Conservation (phyloP, 53 echinoderm and acorn worm species). For the Actinopyga echinites region DNA sequence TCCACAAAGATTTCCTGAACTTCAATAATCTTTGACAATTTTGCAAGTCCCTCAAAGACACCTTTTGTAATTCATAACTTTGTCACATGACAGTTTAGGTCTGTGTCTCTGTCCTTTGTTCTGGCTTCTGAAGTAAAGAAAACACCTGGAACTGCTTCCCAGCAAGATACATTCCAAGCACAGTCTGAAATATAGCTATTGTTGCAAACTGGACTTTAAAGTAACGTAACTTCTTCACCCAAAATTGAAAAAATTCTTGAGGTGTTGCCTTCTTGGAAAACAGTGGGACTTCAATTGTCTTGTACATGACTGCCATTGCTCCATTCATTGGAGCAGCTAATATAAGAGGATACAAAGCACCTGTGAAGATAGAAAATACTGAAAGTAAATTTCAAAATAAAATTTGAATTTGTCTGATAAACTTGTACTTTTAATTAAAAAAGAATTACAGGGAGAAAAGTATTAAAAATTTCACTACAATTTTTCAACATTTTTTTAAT, state of each 20-base stretch:
- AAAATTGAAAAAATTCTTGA: slow-evolving; percentile 60
- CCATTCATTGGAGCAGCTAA: slow-evolving; percentile 69
- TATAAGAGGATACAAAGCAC: slow-evolving; percentile 66
- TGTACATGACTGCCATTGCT: slow-evolving; percentile 62
- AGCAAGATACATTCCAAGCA: slow-evolving; percentile 68
- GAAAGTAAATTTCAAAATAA: no score
- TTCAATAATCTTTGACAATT: no score
- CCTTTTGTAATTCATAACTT: no score
- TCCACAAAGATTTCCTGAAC: no score
- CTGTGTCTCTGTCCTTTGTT: no score
- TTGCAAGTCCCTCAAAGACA: no score
- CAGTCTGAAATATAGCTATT: slow-evolving; percentile 71
- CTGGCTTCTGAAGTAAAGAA: neutral
- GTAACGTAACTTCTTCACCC: slow-evolving; percentile 64
- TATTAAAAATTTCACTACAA: no score
- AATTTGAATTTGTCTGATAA: no score
- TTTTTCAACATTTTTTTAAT: no score
- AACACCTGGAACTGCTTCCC: slow-evolving; percentile 50
- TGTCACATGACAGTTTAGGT: no score
- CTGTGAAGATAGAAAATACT: slow-evolving; percentile 25
- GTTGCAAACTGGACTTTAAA: slow-evolving; percentile 83
- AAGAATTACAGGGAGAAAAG: no score
- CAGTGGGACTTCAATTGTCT: slow-evolving; percentile 68
- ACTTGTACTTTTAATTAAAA: no score
- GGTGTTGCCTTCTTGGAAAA: slow-evolving; percentile 43